Base-by-base conservation (phyloP, 2,888 invertebrate genomes). In the Zhengitettix transpicula region DNA sequence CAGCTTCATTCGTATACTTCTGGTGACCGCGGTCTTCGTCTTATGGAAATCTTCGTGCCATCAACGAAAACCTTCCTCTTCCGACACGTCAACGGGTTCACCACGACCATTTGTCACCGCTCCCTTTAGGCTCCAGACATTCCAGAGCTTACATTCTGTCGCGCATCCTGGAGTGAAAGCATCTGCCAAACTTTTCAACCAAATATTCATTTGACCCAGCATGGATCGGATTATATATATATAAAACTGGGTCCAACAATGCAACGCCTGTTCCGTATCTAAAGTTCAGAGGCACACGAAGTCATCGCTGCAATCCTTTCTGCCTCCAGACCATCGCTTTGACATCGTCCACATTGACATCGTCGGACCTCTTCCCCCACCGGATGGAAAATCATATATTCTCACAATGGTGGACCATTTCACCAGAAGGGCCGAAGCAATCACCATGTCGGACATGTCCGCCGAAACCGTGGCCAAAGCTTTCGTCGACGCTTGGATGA, bases 381-480 rank as follows among this genome's bases (percentile, higher is more conserved):
- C 67, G 1, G 51, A 58, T n/a, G 65, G 65, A 10, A 60, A 16
- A 42, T 40, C 42, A 3, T 67, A 67, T 60, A 63, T 63, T 11
- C 52, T 68, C 10, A 69, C 68, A 10, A 47, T 55, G n/a, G 63
- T 71, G 1, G 69, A 71, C 60, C 41, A 69, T 0, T 62, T 66
- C 60, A 71, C 73, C 0, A 65, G 72, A 9, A 73, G 73, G 73
- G 69, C 71, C n/a, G 72, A 72, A 60, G 71, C 66, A 0, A 61
- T 67, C 11, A 72, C 73, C 0, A 53, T 73, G 0, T 11, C 40
- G 1, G 68, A 72, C 58, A 72, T 71, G n/a, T 70, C 71, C 0
- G 73, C 72, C 0, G 70, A 69, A 58, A 28, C 57, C 59, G 10
- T 66, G 57, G 42, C 62, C 63, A 28, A 59, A 56, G 7, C 62